phyloP scores from a whole-genome alignment of 2,113 vertebrate genomes.

The Scytalopus superciliaris region DNA sequence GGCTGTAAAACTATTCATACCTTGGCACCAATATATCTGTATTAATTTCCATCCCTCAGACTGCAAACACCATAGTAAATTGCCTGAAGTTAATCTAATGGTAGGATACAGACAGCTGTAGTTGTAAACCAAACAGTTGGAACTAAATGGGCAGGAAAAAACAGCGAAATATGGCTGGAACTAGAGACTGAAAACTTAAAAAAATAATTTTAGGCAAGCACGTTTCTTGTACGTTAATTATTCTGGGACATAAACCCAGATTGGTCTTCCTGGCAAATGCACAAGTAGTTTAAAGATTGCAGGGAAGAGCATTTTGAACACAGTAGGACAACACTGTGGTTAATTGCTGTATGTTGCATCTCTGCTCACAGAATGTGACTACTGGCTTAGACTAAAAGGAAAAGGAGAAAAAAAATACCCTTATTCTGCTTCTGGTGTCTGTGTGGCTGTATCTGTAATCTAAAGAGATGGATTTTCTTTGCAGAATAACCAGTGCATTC shows the following conservation, averaged over 20 bases:
- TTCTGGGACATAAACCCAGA: not conserved
- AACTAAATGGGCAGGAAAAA: not conserved
- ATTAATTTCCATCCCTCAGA: not conserved
- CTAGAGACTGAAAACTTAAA: not conserved
- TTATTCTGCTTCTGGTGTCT: not conserved
- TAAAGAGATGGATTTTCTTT: slow-evolving; percentile 29
- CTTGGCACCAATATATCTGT: not conserved
- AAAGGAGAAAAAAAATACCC: not conserved
- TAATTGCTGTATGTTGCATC: not conserved
- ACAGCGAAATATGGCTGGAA: not conserved
- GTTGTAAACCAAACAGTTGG: not conserved
- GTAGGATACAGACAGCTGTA: not conserved
- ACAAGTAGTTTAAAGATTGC: not conserved
- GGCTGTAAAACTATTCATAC: not conserved
- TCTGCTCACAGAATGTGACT: not conserved
- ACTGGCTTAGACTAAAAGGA: not conserved
- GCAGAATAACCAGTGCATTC: slow-evolving; percentile 93
- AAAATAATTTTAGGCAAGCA: not conserved
- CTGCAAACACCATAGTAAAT: not conserved
- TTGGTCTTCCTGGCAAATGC: not conserved
- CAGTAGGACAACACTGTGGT: not conserved
- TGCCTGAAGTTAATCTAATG: not conserved
- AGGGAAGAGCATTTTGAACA: not conserved
- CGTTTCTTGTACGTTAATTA: not conserved
- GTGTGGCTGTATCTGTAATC: not conserved